Conservation (phyloP, 2,797 vertebrate genomes). For the Discoglossus pictus region DNA sequence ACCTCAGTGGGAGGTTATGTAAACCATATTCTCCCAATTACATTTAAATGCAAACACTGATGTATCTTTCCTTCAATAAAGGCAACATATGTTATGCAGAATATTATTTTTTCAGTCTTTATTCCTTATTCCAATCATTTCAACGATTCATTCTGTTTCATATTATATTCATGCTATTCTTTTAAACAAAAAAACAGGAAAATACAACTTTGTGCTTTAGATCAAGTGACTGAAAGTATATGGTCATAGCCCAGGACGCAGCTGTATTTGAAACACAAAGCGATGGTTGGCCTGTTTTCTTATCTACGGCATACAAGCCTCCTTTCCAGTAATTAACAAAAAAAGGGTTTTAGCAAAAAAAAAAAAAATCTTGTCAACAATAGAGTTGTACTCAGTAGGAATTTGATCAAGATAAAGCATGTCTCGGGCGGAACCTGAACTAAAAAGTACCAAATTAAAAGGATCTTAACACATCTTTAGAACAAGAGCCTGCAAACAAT, state of each 20-base stretch:
- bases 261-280: conserved; percentile 30
- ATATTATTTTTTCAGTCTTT: too few species aligned
- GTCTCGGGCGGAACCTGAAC: conserved; percentile 29
- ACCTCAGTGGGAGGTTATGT: too few species aligned
- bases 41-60: too few species aligned
- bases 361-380: conserved; percentile 2
- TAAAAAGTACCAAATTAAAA: conserved; percentile 46
- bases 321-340: conserved; percentile 43
- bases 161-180: conserved; percentile 44
- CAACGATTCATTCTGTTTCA: conserved; percentile 35
- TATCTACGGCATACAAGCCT: conserved; percentile 48
- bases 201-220: conserved; percentile 43
- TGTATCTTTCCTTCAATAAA: too few species aligned
- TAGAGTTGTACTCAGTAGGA: conserved; percentile 32
- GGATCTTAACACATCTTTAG: conserved; percentile 43
- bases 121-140: conserved; percentile 7
- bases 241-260: conserved; percentile 50
- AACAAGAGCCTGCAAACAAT: conserved; percentile 45
- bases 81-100: too few species aligned
- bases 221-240: conserved; percentile 51
- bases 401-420: conserved; percentile 49
- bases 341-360: conserved; percentile 32
- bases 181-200: conserved; percentile 4
- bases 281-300: conserved; percentile 25
- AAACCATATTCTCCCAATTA: too few species aligned